phyloP scores from a whole-genome alignment of 2,888 invertebrate species.

The Xestia rhomboidea region DNA sequence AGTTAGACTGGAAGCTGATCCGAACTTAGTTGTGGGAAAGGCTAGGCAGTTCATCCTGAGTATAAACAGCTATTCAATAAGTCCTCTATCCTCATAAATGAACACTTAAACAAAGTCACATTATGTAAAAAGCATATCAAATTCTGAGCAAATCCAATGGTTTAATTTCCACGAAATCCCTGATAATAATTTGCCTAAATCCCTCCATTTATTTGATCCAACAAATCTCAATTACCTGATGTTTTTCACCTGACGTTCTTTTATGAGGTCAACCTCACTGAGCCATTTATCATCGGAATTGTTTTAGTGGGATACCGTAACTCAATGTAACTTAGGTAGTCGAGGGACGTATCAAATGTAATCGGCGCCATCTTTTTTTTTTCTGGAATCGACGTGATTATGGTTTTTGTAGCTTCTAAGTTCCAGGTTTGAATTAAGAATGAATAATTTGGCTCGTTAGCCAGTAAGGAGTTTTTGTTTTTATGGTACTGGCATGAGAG shows the following conservation, averaged over 20 bases:
- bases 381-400: constrained; percentile 21
- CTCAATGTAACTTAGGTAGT: constrained; percentile 33
- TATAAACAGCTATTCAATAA: no score
- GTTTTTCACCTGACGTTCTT: constrained; percentile 33
- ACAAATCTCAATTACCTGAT: constrained; percentile 21
- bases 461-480: not conserved
- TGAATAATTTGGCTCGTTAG: constrained; percentile 25
- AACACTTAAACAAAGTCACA: not conserved
- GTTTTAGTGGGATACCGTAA: constrained; percentile 27
- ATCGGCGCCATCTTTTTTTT: constrained; percentile 29
- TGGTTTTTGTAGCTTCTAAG: constrained; percentile 3
- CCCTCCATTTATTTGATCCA: not conserved
- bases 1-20: no score
- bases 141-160: not conserved
- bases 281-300: constrained; percentile 31
- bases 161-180: not conserved
- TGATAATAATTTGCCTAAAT: constrained; percentile 8
- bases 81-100: no score
- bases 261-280: constrained; percentile 33
- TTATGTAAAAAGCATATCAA: not conserved
- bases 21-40: no score
- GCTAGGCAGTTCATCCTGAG: no score
- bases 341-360: constrained; percentile 37
- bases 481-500: not conserved
- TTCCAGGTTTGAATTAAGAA: not conserved